These are phyloP conservation scores for Cylindroiulus punctatus DNA, from an alignment of 2,888 invertebrate genomes.

Conservation along the genomic window DNA sequence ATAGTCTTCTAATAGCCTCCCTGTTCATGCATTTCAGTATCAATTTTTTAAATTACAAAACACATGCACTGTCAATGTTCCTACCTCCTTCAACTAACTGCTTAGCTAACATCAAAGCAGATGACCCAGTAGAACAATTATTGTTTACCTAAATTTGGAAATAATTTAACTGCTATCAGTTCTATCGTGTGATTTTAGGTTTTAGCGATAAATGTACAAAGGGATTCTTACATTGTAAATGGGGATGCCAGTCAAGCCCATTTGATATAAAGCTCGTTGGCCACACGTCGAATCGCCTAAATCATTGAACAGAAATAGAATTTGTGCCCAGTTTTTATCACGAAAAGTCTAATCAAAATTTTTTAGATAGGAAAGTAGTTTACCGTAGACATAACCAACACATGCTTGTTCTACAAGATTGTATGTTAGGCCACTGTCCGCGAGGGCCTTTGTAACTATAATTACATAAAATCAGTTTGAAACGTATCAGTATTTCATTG, in stretches of 20 bases:
- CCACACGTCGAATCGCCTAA: constrained; percentile 92
- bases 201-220: not conserved
- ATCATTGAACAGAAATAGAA: not conserved
- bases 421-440: constrained; percentile 82
- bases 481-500: not conserved
- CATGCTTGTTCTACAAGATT: constrained; percentile 86
- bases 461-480: constrained; percentile 67
- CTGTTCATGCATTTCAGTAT: not conserved
- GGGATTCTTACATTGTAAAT: constrained; percentile 81
- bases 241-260: constrained; percentile 96
- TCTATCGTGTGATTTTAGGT: not conserved
- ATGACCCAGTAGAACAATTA: constrained; percentile 96
- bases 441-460: constrained; percentile 81
- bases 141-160: constrained; percentile 78
- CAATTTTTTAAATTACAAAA: constrained; percentile 19
- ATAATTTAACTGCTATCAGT: constrained; percentile 25
- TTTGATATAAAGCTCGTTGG: constrained; percentile 91
- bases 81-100: constrained; percentile 86
- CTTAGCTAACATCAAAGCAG: constrained; percentile 88
- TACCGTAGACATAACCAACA: constrained; percentile 91
- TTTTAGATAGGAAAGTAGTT: constrained; percentile 58
- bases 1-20: no score
- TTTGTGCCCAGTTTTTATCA: not conserved
- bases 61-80: not conserved
- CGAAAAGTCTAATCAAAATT: constrained; percentile 49